Base-by-base conservation (phyloP, 2,888 invertebrate genomes). In the Allacma fusca region DNA sequence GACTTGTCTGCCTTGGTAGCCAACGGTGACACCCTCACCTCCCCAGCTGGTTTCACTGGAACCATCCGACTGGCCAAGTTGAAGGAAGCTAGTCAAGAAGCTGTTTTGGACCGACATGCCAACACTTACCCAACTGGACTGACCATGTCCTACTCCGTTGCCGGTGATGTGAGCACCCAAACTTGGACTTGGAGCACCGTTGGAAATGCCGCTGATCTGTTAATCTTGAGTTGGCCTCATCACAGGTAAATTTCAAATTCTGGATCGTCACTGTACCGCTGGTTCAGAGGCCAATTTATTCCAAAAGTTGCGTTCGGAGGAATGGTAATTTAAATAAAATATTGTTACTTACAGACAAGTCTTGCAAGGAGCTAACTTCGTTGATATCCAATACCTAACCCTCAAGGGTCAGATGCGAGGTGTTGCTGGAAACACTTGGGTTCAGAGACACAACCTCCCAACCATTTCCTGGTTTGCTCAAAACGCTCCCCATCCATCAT, bases 401-500 rank as follows among this genome's bases (percentile, higher is more conserved):
- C 62, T 77, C 23, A 77, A 77, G 34, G 77, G 77, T 16, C 21
- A 77, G 2, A 77, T 77, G 77, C 72, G 62, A 64, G 77, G 77
- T 19, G 77, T 77, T 0, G 7, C 4, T 40, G 77, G 77, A 23
- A 77, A 77, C 34, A 2, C 9, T 9, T 77, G 77, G 77, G 29
- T 19, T 16, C 77, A 64, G 12, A 24, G 44, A 23, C 77, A 77
- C 29, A 43, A 70, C 50, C 79, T 82, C 7, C 81, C 81, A 7
- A 81, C 80, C 1, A 79, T 80, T 16, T 62, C 78, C 13, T 82
- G 80, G 80, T 80, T 81, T 28, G 76, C 80, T 12, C 70, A 67
- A 23, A 79, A 68, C 21, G 29, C 67, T 19, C 77, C 78, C 7
- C 82, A 82, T 0, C 16, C 77, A 1, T 79, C 79, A 7, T 82